phyloP scores from a whole-genome alignment of 37 sponge, comb jelly and placozoan genomes.

The Diacarnus erythraeanus region DNA sequence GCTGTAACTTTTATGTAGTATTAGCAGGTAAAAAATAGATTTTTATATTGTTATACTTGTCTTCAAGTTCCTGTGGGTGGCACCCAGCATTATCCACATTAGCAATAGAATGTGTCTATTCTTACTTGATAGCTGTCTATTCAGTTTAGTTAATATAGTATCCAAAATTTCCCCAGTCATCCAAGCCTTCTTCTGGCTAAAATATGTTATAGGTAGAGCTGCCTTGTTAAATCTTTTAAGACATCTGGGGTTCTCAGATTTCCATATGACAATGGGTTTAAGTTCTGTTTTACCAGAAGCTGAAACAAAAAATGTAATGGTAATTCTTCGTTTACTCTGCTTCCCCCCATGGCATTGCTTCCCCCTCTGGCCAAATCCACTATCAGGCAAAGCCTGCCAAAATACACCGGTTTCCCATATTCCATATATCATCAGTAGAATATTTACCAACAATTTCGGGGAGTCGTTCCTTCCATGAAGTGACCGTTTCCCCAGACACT shows the following conservation, averaged over 20 bases:
- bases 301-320: constrained; percentile 73
- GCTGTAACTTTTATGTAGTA: constrained; percentile 66
- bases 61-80: constrained; percentile 34
- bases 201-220: constrained; percentile 36
- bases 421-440: constrained; percentile 36
- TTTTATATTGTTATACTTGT: constrained; percentile 65
- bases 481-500: constrained; percentile 40
- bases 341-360: constrained; percentile 72
- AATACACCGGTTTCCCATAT: constrained; percentile 52
- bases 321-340: constrained; percentile 24
- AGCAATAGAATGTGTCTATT: constrained; percentile 37
- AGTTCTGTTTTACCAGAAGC: constrained; percentile 50
- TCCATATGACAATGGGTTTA: constrained; percentile 71
- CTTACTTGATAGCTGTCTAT: constrained; percentile 16
- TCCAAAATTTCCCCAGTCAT: constrained; percentile 65
- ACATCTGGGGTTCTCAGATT: constrained; percentile 53
- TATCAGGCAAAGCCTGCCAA: constrained; percentile 55
- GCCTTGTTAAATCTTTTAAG: constrained; percentile 11
- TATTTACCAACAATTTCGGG: constrained; percentile 47
- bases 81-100: constrained; percentile 74
- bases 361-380: constrained; percentile 42
- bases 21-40: constrained; percentile 62
- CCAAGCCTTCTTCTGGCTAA: constrained; percentile 64
- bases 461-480: constrained; percentile 55
- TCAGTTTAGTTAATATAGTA: constrained; percentile 30